Evolutionary conservation across 2,113 vertebrate species (phyloP).

Genomic region (Pygoscelis adeliae): DNA sequence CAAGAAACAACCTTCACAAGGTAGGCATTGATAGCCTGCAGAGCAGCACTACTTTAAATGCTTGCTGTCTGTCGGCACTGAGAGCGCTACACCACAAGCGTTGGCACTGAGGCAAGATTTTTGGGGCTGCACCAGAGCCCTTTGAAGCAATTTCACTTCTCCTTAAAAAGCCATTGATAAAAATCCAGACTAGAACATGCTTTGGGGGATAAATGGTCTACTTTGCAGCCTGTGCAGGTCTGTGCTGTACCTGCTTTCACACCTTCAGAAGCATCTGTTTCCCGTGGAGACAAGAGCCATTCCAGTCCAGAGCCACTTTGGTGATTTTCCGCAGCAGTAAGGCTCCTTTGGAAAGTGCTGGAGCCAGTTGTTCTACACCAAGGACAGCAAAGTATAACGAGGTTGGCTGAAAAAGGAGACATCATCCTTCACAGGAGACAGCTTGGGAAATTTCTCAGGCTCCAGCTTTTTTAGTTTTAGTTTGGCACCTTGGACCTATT

Average conservation of each 20-base stretch:
- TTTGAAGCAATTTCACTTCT: neutral
- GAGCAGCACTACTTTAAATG: accelerated
- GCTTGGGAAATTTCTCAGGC: neutral
- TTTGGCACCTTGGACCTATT: neutral
- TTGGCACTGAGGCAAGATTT: neutral
- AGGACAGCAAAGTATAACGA: neutral
- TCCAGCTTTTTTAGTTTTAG: neutral
- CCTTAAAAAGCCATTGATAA: neutral
- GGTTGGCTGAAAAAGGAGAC: neutral
- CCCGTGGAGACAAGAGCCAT: neutral
- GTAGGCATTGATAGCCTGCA: neutral
- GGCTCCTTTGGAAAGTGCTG: neutral
- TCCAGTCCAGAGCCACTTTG: neutral
- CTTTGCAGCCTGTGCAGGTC: neutral
- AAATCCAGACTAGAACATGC: neutral
- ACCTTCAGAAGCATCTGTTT: neutral
- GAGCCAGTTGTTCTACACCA: neutral
- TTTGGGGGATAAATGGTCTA: neutral
- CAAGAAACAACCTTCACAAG: neutral
- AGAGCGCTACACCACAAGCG: neutral
- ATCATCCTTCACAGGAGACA: neutral
- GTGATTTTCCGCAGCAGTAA: neutral
- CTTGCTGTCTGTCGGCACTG: neutral
- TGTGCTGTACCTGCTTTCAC: neutral
- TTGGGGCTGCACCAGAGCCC: neutral